Base-by-base conservation (phyloP, 2,797 vertebrate genomes). In the Selene dorsalis region DNA sequence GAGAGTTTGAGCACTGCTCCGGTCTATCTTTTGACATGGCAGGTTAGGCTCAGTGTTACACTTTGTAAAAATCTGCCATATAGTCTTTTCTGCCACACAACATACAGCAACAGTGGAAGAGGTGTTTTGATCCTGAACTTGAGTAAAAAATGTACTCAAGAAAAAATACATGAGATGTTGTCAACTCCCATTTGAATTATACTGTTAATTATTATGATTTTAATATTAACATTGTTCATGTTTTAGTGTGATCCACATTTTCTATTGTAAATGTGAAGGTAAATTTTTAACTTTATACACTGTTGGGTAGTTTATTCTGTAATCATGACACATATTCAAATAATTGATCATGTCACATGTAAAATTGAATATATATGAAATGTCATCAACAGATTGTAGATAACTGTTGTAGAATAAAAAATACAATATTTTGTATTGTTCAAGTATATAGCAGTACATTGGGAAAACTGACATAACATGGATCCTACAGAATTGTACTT, bases 41-140 rank as follows among this genome's bases (percentile, higher is more conserved):
- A 58, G n/a, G 32, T 48, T 18, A 24, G 13, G 14, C 20, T 59
- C 35, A 57, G 38, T 30, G 4, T 6, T 8, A 18, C 38, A 65
- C 59, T n/a, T 58, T 69, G 9, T 59, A 41, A 59, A 75, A 38
- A 32, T 30, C 45, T 20, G 6, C 45, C 47, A 48, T 48, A 48
- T 8, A n/a, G 47, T n/a, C 20, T 10, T 47, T 47, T 47, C 9
- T 68, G 28, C 47, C 18, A 60, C 32, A 39, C 14, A 56, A 11
- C 28, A 66, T 71, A 35, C 3, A 43, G 28, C 16, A 59, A 4
- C 6, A 22, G 13, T 2, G 18, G 30, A 55, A n/a, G 1, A 61
- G 32, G 17, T 30, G 10, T 17, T 43, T 26, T 24, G 20, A 59
- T 50, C 52, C 22, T 26, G 10, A 24, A 52, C 22, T 52, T 13